A percentile compares a stretch with the other conserved stretches of the same genome.
Evolutionary conservation across 2,888 invertebrate genomes (phyloP).

Genomic region (Rapana venosa): DNA sequence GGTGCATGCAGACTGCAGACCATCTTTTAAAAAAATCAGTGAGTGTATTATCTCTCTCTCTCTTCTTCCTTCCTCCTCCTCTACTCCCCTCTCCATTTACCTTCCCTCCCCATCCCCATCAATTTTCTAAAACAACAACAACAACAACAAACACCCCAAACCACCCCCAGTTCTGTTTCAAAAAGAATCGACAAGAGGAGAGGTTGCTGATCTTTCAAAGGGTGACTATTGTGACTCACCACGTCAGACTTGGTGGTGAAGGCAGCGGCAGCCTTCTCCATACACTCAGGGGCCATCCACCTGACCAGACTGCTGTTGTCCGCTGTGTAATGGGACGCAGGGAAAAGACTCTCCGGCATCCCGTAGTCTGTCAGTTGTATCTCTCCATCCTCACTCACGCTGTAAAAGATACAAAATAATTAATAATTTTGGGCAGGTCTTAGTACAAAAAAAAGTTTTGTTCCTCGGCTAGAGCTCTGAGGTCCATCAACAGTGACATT

Average conservation of each 20-base stretch:
- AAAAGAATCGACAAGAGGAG: background rate
- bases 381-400: conserved; percentile 76
- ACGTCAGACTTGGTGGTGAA: conserved; percentile 78
- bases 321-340: conserved; percentile 78
- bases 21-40: too few species aligned
- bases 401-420: conserved; percentile 51
- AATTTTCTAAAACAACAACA: too few species aligned
- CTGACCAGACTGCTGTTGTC: conserved; percentile 78
- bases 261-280: conserved; percentile 69
- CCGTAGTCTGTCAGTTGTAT: conserved; percentile 81
- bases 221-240: conserved; percentile 63
- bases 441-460: too few species aligned
- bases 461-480: too few species aligned
- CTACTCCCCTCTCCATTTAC: background rate
- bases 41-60: too few species aligned
- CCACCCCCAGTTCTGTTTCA: background rate
- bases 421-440: too few species aligned
- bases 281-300: conserved; percentile 80
- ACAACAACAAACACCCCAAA: too few species aligned
- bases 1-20: too few species aligned
- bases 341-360: conserved; percentile 80
- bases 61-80: too few species aligned
- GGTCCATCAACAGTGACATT: too few species aligned
- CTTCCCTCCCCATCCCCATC: background rate
- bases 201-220: background rate